A percentile compares a stretch with the other conserved stretches of the same genome.
These are phyloP conservation scores for Drosophila pandora DNA, from an alignment of 1,140 invertebrate species.

Conservation along the genomic window DNA sequence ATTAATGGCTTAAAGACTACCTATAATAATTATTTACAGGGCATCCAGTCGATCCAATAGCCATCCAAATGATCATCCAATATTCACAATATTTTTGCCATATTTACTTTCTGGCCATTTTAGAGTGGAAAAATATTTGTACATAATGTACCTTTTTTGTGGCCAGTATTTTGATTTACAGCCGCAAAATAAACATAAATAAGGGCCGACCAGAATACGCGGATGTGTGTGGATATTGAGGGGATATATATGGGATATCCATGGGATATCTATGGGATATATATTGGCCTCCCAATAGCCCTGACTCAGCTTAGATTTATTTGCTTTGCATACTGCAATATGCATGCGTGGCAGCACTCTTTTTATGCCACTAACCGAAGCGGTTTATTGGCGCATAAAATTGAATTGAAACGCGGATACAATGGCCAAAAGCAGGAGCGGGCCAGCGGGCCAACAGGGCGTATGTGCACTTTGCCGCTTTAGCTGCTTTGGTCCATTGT, in stretches of 20 bases:
- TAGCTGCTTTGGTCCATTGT: background rate
- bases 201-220: constrained; percentile 1
- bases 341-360: constrained; percentile 26
- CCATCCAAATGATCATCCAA: constrained; percentile 17
- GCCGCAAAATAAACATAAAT: constrained; percentile 43
- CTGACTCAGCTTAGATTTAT: constrained; percentile 46
- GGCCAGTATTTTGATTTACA: constrained; percentile 40
- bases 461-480: constrained; percentile 18
- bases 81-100: constrained; percentile 27
- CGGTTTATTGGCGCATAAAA: constrained; percentile 51
- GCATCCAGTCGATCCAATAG: constrained; percentile 11
- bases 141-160: constrained; percentile 21
- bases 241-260: background rate
- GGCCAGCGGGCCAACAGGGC: constrained; percentile 2
- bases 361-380: constrained; percentile 20
- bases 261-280: background rate
- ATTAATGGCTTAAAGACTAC: no score
- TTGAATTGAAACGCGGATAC: constrained; percentile 37
- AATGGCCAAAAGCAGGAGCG: background rate
- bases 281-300: background rate
- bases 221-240: constrained; percentile 7
- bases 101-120: constrained; percentile 46
- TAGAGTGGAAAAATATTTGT: constrained; percentile 41
- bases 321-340: constrained; percentile 15
- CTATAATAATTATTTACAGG: background rate